Base-by-base conservation (phyloP, 2,113 vertebrate species). In the Marmota monax region DNA sequence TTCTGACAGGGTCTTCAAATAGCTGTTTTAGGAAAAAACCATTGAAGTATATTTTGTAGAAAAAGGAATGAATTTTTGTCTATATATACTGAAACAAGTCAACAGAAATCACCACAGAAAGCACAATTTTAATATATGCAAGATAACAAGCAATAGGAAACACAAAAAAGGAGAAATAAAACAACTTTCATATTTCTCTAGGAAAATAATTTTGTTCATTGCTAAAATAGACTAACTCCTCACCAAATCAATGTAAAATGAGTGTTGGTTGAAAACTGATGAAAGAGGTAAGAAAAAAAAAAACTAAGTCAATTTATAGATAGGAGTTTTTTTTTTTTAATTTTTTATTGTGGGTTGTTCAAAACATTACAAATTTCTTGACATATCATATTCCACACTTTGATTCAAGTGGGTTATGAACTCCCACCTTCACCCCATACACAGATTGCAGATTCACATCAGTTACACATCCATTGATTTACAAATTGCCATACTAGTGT, bases 201-300 rank as follows among this genome's bases (percentile, higher is more conserved):
- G 42, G 42, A 82, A 96, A 85, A 94, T 3, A 73, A 83, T 37
- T 76, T 89, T 72, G 20, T 51, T 79, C 65, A 78, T 42, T 92
- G 37, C 48, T 94, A 61, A 22, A 90, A 63, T 20, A 79, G 76
- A 89, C 63, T 83, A 9, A 53, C 25, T 61, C 22, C 42, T 85
- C 12, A 65, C 2, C 18, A 80, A 48, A 61, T 89, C 61, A 32
- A n/a, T 42, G 25, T 25, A 74, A 25, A 61, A 11, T n/a, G 42
- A 92, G 23, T 58, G 48, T 72, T 80, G 84, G 23, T 53, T n/a
- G 7, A 82, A 86, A 67, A 69, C 3, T 56, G 7, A 70, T 45
- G 27, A 51, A 73, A 76, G 37, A n/a, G 32, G 58, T 6, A 67
- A 25, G 74, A 45, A n/a, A 58, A 39, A 39, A 39, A 39, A 85